phyloP scores from a whole-genome alignment of 1,140 invertebrate species.

The Eubasilissa regina region DNA sequence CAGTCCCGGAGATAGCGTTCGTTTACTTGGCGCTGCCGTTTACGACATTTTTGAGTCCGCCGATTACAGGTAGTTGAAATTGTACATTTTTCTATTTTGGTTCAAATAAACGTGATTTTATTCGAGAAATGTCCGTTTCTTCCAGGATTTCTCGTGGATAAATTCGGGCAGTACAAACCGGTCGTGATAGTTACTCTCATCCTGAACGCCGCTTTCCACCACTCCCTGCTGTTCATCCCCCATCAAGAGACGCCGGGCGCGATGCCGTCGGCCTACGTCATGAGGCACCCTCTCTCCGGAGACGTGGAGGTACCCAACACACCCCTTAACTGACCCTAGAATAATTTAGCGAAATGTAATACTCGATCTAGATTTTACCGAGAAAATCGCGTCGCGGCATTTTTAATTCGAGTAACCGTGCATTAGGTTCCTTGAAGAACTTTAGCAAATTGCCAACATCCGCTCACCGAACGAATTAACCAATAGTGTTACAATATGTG shows the following conservation, averaged over 20 bases:
- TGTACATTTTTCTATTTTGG: constrained; percentile 20
- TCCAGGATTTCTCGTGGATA: constrained; percentile 84
- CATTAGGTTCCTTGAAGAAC: constrained; percentile 68
- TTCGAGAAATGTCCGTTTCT: constrained; percentile 57
- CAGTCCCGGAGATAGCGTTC: constrained; percentile 87
- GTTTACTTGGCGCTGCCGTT: constrained; percentile 88
- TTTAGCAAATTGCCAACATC: constrained; percentile 72
- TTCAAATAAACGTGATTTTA: not conserved
- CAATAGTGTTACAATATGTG: constrained; percentile 67
- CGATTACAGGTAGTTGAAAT: constrained; percentile 78
- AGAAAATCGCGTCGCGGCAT: constrained; percentile 44
- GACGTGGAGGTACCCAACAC: constrained; percentile 75
- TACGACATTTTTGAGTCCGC: constrained; percentile 85
- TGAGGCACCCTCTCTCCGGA: constrained; percentile 78
- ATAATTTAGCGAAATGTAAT: not conserved
- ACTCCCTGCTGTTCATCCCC: constrained; percentile 80
- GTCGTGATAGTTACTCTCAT: constrained; percentile 83
- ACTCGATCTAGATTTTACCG: constrained; percentile 21
- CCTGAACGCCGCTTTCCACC: constrained; percentile 81
- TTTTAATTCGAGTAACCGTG: constrained; percentile 57
- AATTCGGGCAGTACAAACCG: constrained; percentile 86
- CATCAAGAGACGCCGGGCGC: constrained; percentile 82
- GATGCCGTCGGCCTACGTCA: constrained; percentile 80
- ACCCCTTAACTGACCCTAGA: not conserved
- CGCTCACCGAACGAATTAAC: constrained; percentile 69